Evolutionary conservation across 1,140 invertebrate genomes (phyloP), one percentile per base, ranked within the genome.

Genomic region (Calliphora vicina): DNA sequence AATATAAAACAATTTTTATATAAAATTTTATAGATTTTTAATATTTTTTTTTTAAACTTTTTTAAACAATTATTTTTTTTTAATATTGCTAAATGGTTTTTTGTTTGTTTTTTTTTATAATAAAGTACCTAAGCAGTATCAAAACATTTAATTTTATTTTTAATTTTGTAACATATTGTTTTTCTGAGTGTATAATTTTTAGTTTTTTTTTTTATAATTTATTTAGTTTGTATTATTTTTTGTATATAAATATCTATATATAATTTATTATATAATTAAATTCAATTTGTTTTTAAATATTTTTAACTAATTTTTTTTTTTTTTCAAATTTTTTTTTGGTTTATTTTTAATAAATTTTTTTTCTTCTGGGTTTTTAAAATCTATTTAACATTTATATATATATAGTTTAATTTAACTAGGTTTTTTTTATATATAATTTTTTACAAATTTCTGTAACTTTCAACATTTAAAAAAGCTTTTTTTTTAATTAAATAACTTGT

Each of bases 81-180:
- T 45, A 45, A 45, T 45, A 45, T 45, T 45, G 43, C 43, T 45
- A 45, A 45, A 45, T 35, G 17, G 57, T 50, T 82, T 50, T 50
- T 82, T 82, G 13, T 72, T 82, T 2, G 72, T 42, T 23, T 23
- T 50, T 76, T 67, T 80, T 13, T 80, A 43, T 78, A 43, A 80
- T 67, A 81, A 57, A 27, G 23, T 81, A 83, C 20, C 82, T 83
- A 83, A 80, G 42, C 78, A 42, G 82, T 83, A 83, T 83, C 82
- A 83, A 83, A 83, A 83, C 78, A 80, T 83, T 27, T 67, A 57
- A n/a, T 71, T 72, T 35, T 82, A 10, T 42, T 20, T 67, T 71
- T 61, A 61, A 50, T 82, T 73, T 72, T 29, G 29, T 29, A 50
- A 82, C 43, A 26, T 45, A 57, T 76, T 13, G 9, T 45, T 82